A percentile compares a stretch with the other conserved stretches of the same genome.
Conservation (phyloP, 2,797 vertebrate species). For the Pteropus rufus region DNA sequence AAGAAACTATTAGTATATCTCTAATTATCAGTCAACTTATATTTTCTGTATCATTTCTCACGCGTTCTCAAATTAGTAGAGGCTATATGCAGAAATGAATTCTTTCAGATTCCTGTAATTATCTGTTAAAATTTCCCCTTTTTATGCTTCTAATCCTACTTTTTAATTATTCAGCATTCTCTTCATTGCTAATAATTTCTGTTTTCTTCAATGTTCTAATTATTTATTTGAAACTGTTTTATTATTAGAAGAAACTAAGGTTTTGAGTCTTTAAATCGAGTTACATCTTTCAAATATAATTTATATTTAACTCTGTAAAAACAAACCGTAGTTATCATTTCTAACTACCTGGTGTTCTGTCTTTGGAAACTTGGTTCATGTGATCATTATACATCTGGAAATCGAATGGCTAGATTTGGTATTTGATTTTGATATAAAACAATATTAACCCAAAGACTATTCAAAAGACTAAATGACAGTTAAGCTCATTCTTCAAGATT, state of each 20-base stretch:
- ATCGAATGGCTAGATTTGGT: background rate
- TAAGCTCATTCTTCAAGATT: background rate
- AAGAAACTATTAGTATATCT: background rate
- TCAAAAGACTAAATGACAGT: background rate
- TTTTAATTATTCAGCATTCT: background rate
- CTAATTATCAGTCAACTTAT: background rate
- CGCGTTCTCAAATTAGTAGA: background rate
- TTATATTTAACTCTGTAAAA: slow-evolving; percentile 26
- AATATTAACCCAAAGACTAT: background rate
- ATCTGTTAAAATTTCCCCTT: background rate
- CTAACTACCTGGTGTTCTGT: background rate
- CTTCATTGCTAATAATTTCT: background rate
- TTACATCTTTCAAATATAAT: background rate
- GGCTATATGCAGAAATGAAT: background rate
- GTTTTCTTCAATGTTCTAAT: background rate
- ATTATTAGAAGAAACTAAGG: background rate
- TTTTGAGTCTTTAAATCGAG: background rate
- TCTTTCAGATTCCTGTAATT: background rate
- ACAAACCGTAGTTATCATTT: background rate
- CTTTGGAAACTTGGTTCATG: background rate
- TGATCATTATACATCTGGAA: background rate
- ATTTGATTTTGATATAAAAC: background rate
- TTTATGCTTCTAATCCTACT: background rate
- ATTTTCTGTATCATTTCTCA: background rate
- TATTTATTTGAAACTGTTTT: slow-evolving; percentile 18